phyloP scores from a whole-genome alignment of 2,888 invertebrate species.

The Epicampocera succincta region DNA sequence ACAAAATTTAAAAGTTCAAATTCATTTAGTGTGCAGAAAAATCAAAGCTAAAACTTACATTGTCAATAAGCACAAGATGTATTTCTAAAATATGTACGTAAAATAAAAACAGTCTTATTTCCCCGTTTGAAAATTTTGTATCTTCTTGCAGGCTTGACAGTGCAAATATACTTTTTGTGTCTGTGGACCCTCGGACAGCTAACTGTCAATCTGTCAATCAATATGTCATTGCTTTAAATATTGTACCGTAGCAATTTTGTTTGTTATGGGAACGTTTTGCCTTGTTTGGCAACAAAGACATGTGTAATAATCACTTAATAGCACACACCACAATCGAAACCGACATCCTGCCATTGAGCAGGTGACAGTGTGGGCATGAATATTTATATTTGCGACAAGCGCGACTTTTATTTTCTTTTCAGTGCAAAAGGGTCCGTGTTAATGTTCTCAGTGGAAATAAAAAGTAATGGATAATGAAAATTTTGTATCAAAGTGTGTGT shows the following conservation, averaged over 20 bases:
- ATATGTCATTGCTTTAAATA: conserved; percentile 53
- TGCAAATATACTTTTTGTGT: conserved; percentile 3
- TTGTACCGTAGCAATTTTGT: conserved; percentile 8
- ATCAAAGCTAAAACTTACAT: not conserved
- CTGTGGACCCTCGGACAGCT: conserved; percentile 45
- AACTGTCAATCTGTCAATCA: conserved; percentile 71
- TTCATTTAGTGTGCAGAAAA: too few relatives aligned
- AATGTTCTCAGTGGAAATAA: too few relatives aligned
- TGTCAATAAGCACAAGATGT: not conserved
- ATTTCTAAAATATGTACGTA: not conserved
- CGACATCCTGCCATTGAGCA: conserved; percentile 14
- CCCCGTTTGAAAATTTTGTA: conserved; percentile 7
- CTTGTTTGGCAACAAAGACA: conserved; percentile 1
- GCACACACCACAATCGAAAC: conserved; percentile 2
- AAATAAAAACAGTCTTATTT: conserved; percentile 9
- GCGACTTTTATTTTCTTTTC: too few relatives aligned
- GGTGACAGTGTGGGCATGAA: conserved; percentile 17
- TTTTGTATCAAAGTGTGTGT: too few relatives aligned
- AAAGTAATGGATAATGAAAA: not conserved
- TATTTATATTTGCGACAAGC: conserved; percentile 15
- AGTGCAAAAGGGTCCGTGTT: too few relatives aligned
- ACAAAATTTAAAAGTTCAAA: too few relatives aligned
- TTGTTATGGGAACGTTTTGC: conserved; percentile 43
- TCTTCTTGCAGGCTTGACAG: conserved; percentile 19
- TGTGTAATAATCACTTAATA: conserved; percentile 34